phyloP scores from a whole-genome alignment of 2,797 vertebrate species.

The Sebastes minor region DNA sequence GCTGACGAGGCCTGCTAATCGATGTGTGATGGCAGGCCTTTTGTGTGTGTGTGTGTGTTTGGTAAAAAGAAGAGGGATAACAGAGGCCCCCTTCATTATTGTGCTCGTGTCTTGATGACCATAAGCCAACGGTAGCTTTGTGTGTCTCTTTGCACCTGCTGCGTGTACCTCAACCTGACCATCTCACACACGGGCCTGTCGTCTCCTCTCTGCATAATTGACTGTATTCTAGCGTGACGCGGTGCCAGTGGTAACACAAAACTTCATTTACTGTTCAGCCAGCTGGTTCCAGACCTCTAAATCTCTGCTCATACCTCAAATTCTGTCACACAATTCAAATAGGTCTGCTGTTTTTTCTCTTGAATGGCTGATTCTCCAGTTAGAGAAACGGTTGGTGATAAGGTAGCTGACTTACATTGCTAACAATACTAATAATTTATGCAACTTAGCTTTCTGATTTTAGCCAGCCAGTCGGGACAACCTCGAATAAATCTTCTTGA shows the following conservation, averaged over 20 bases:
- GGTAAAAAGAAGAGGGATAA: constrained; percentile 21
- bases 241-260: neutral
- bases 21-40: constrained; percentile 46
- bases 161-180: neutral
- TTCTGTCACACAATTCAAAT: neutral
- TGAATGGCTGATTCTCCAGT: neutral
- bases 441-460: neutral
- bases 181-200: neutral
- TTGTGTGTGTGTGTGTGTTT: constrained; percentile 30
- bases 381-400: neutral
- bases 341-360: neutral
- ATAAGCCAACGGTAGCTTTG: neutral
- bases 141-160: neutral
- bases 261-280: neutral
- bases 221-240: neutral
- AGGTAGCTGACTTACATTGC: too few species aligned
- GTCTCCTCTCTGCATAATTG: neutral
- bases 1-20: constrained; percentile 41
- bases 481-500: neutral
- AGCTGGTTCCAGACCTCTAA: neutral
- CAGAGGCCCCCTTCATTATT: neutral
- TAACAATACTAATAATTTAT: neutral
- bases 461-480: neutral
- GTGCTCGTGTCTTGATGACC: neutral
- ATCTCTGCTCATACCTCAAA: neutral